Evolutionary conservation across 2,113 vertebrate genomes (phyloP).

Genomic region (Rousettus leschenaultii): DNA sequence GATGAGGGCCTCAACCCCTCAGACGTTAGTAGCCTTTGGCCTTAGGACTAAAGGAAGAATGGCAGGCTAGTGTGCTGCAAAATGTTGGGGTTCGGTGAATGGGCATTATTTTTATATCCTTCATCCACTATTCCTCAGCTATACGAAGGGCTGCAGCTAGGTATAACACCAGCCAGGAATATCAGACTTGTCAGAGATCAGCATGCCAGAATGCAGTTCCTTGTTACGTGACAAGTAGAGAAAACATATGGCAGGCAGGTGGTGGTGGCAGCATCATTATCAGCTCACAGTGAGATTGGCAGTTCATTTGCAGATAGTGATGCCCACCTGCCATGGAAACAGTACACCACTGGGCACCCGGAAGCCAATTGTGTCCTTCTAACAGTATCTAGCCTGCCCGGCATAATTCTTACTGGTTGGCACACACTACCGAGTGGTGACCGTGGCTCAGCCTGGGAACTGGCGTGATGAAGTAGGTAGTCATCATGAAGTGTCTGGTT

Average conservation of each 20-base stretch:
- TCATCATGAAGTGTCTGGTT: neutral
- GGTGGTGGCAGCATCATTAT: slow-evolving; percentile 61
- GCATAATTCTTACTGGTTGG: neutral
- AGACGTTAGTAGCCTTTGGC: neutral
- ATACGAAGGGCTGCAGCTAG: neutral
- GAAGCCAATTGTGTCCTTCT: slow-evolving; percentile 18
- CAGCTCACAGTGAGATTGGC: slow-evolving; percentile 65
- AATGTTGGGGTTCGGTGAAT: neutral
- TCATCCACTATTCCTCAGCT: neutral
- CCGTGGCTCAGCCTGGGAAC: neutral
- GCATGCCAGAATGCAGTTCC: slow-evolving; percentile 57
- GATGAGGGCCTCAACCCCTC: neutral
- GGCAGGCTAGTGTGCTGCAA: neutral
- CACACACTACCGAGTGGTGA: neutral
- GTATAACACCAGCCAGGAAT: neutral
- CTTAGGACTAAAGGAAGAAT: neutral
- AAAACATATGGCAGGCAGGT: slow-evolving; percentile 75
- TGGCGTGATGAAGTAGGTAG: neutral
- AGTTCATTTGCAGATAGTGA: slow-evolving; percentile 66
- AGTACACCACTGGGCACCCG: slow-evolving; percentile 23
- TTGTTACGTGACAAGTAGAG: slow-evolving; percentile 63
- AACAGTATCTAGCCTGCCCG: neutral
- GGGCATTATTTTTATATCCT: neutral
- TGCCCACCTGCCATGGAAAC: slow-evolving; percentile 60
- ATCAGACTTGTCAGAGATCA: slow-evolving; percentile 53